Base-by-base conservation (phyloP, 2,888 invertebrate genomes). In the Diplolepis rosae region DNA sequence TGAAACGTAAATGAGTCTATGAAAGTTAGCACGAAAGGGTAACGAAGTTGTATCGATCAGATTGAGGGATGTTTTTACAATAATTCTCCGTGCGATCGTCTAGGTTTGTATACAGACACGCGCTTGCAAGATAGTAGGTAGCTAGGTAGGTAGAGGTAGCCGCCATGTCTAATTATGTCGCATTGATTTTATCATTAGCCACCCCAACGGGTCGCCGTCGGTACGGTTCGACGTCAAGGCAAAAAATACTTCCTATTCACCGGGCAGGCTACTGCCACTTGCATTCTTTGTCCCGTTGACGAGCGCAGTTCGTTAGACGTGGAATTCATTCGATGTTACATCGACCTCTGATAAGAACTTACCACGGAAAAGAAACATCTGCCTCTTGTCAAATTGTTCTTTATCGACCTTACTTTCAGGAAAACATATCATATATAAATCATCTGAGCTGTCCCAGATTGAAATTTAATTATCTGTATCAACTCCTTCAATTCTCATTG, bases 121-220 rank as follows among this genome's bases (percentile, higher is more conserved):
- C 67, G 72, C 73, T 72, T 66, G 73, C 71, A 74, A 72, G 35
- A 35, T 24, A 6, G 39, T 13, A 68, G 72, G 72, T 72, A 77
- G 74, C 70, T 76, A 75, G 71, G 51, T 68, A 72, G 75, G 72
- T 69, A 71, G 72, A 75, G 77, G 71, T 71, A 77, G 75, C 74
- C 72, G 77, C 75, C 77, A 75, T 75, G 75, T 75, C 77, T 87
- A 87, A 87, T 87, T 87, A 87, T 87, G 86, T 87, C 86, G 87
- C 87, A 87, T 87, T 87, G 87, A 87, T 87, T 87, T 87, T 87
- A 87, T 87, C 87, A 87, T 87, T 87, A 87, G 87, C 84, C 81
- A 81, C 82, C 86, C 85, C 84, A 82, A 81, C 80, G 80, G 74
- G 79, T 70, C 70, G 76, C 81, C 76, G 81, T 73, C 77, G 75